Evolutionary conservation across 53 echinoderm and acorn worm species (phyloP), one percentile per base, ranked within the genome.

Genomic region (Holothuria scabra): DNA sequence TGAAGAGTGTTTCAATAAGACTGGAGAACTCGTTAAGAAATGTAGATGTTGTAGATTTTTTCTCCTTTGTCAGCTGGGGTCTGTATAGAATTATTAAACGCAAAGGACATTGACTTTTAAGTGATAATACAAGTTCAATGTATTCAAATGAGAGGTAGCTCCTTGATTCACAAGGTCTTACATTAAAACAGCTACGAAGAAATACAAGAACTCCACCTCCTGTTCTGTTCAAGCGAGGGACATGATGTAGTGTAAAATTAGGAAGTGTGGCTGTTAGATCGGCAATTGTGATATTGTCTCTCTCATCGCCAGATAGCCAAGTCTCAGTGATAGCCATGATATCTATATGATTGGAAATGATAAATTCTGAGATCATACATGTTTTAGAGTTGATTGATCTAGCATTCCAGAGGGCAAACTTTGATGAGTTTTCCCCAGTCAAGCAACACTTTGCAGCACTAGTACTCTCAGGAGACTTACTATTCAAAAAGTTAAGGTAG

Each of bases 371-470:
- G n/a, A n/a, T n/a, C n/a, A n/a, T n/a, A n/a, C n/a, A n/a, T n/a
- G n/a, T n/a, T n/a, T n/a, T n/a, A n/a, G n/a, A n/a, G n/a, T 44
- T 71, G 3, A 88, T 49, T 16, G 88, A 87, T 82, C 80, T 52
- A 18, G 87, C 87, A 81, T 87, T 87, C 88, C 88, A 87, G 8
- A 83, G 18, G 23, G 88, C 87, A 82, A 86, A 65, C 35, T 61
- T 60, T n/a, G n/a, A n/a, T 57, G 58, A 14, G 12, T 12, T 57
- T 14, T 57, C 12, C 20, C 13, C 20, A 20, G 58, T 57, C 13
- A 12, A 20, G 12, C 58, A 14, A 57, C 58, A 57, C 57, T 57
- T 57, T 57, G 57, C 57, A 57, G 57, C 57, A 57, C 20, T 57
- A 57, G 57, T 57, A 57, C 57, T 57, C 57, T 57, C 57, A 57